phyloP scores from a whole-genome alignment of 2,797 vertebrate genomes.

The Lutjanus argentimaculatus region DNA sequence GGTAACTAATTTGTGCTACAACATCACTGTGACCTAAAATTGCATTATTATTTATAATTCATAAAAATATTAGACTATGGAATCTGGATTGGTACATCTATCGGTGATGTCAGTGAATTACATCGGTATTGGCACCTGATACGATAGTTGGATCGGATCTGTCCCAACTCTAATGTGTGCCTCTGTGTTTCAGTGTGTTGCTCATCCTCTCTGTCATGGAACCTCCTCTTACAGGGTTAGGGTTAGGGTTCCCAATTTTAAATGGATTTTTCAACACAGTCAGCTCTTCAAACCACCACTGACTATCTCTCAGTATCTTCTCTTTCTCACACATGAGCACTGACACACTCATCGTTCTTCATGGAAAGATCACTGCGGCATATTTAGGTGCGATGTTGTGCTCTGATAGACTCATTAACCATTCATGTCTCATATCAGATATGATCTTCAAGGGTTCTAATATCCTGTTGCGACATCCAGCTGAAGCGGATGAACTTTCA shows the following conservation, averaged over 20 bases:
- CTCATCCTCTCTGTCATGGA: conserved; percentile 15
- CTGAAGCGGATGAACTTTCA: conserved; percentile 22
- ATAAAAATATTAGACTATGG: no score
- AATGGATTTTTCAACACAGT: conserved; percentile 44
- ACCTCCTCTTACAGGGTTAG: conserved; percentile 22
- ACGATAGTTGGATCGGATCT: no score
- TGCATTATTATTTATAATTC: no score
- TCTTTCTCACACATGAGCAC: neutral
- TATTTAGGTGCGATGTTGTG: conserved; percentile 26
- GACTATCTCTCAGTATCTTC: conserved; percentile 9
- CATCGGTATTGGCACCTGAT: no score
- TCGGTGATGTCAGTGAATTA: no score
- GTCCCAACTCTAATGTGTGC: conserved; percentile 4
- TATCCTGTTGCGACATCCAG: conserved; percentile 74
- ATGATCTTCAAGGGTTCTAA: conserved; percentile 59
- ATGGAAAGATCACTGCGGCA: conserved; percentile 24
- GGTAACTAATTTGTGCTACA: no score
- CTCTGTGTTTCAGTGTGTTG: conserved; percentile 16
- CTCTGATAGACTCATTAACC: conserved; percentile 46
- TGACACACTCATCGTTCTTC: conserved; percentile 27
- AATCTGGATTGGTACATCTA: no score
- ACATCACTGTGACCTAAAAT: no score
- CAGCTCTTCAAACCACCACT: conserved; percentile 10
- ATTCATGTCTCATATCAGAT: conserved; percentile 53
- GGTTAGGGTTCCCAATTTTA: conserved; percentile 37